Percentiles rank a stretch among this genome's conserved stretches.
Evolutionary conservation across 2,113 vertebrate genomes (phyloP).

Genomic region (Arvicanthis niloticus): DNA sequence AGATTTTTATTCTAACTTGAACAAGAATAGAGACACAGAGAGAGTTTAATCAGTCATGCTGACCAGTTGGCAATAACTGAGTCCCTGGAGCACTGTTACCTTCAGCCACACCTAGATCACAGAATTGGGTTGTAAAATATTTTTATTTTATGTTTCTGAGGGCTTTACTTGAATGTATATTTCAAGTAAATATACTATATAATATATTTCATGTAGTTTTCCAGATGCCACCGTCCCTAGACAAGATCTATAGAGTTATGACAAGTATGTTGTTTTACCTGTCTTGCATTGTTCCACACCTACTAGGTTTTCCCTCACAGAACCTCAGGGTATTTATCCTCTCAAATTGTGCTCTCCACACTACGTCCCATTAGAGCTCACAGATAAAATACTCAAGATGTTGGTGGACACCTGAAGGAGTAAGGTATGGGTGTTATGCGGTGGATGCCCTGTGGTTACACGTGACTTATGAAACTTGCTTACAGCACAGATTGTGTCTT

Average conservation of each 20-base stretch:
- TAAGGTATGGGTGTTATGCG: neutral
- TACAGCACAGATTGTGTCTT: neutral
- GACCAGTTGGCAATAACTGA: neutral
- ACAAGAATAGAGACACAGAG: neutral
- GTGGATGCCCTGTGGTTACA: neutral
- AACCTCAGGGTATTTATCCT: neutral
- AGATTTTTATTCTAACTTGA: neutral
- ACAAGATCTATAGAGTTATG: neutral
- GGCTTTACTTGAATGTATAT: neutral
- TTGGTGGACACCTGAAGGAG: neutral
- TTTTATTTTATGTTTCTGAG: neutral
- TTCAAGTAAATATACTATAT: no score
- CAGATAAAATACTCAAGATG: neutral
- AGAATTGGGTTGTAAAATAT: neutral
- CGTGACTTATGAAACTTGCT: neutral
- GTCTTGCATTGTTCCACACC: neutral
- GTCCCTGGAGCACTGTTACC: neutral
- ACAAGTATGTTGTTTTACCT: neutral
- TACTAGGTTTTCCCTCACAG: neutral
- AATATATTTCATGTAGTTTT: neutral
- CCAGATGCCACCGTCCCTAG: neutral
- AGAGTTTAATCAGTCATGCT: neutral
- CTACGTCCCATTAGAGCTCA: neutral
- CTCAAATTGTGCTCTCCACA: neutral
- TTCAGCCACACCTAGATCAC: neutral